Base-by-base conservation (phyloP, 2,888 invertebrate species). In the Cenopis cana region DNA sequence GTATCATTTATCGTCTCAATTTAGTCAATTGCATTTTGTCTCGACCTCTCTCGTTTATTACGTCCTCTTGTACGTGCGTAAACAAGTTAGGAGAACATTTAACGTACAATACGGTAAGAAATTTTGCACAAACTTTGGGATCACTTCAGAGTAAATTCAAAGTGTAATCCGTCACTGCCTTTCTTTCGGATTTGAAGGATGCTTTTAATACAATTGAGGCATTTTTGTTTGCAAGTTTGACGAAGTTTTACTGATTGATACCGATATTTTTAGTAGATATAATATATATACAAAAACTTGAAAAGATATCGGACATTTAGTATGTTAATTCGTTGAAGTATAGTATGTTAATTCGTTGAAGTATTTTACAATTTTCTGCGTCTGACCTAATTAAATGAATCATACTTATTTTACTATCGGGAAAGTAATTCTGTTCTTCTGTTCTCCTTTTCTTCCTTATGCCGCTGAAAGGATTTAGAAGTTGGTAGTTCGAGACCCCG, bases 81-180 rank as follows among this genome's bases (percentile, higher is more conserved):
- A 71, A 71, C 29, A 67, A 61, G 66, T 67, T 67, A 29, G 24
- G 54, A 38, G 61, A 61, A 50, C 61, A 56, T 67, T 67, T 71
- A 67, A 71, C 56, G 65, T 56, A 60, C 24, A 55, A 71, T 71
- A 67, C 57, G 70, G 54, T 54, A 54, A 54, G 68, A 65, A 59
- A 60, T 65, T 70, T 65, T 36, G 59, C 57, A 54, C 65, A 54
- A 70, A 70, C 33, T 65, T 70, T 65, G 52, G 64, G 41, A 65
- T 55, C 38, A 64, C 56, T 65, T 70, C 65, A 54, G 65, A 70
- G 65, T 52, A 69, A 65, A 70, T 70, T 59, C 59, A 36, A 70
- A 70, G 59, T 49, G 59, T 70, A 66, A 66, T 70, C 70, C 59
- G 70, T 70, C 70, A 66, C 65, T 70, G 70, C 70, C 70, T 65